phyloP scores from a whole-genome alignment of 2,797 vertebrate genomes.

The Staurois parvus region DNA sequence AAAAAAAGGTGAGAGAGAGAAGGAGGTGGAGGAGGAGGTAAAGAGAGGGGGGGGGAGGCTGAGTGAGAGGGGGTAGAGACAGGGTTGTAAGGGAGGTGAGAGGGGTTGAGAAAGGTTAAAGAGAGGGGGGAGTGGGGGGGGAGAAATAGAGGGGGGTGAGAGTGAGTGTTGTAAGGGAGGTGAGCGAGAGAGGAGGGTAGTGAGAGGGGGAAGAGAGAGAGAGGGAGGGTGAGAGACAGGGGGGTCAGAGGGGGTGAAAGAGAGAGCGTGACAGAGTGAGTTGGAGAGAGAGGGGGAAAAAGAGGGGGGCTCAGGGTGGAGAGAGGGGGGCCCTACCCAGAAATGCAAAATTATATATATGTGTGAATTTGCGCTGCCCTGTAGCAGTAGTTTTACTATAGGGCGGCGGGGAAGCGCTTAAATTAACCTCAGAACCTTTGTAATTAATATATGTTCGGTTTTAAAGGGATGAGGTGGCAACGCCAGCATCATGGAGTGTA shows the following conservation, averaged over 20 bases:
- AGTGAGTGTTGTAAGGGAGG: neutral
- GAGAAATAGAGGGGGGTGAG: neutral
- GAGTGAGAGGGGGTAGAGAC: neutral
- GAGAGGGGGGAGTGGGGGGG: too few species aligned
- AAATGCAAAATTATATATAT: neutral
- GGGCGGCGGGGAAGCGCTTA: neutral
- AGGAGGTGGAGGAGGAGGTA: neutral
- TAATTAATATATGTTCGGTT: too few species aligned
- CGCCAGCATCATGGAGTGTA: too few species aligned
- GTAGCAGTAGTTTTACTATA: neutral
- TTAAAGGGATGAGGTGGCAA: too few species aligned
- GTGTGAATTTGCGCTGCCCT: too few species aligned
- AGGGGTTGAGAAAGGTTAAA: too few species aligned
- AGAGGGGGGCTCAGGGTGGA: neutral
- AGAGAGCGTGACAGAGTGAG: neutral
- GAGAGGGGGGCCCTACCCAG: too few species aligned
- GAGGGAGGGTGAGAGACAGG: too few species aligned
- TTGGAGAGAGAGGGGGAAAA: too few species aligned
- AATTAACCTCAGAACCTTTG: too few species aligned
- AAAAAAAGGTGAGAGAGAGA: neutral
- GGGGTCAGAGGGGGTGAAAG: too few species aligned
- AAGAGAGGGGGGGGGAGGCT: neutral
- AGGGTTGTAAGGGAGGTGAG: neutral
- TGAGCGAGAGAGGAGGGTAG: too few species aligned
- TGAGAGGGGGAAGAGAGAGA: neutral